These are phyloP conservation scores for Corythucha ciliata DNA, from an alignment of 2,888 invertebrate genomes.

Conservation along the genomic window DNA sequence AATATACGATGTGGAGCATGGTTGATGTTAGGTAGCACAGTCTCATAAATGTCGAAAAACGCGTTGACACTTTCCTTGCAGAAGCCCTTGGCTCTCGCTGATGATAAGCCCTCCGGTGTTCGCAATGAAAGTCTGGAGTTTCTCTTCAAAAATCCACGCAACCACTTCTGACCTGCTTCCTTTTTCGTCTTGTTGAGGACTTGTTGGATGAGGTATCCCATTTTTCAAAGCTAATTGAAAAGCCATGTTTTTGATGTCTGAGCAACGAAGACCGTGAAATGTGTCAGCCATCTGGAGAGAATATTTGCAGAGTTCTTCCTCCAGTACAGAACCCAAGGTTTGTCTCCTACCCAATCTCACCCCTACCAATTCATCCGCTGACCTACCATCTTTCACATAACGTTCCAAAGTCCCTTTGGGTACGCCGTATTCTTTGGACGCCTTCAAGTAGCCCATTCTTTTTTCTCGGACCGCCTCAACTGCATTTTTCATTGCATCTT, in stretches of 20 bases:
- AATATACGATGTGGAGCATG: conserved; percentile 36
- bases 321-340: conserved; percentile 24
- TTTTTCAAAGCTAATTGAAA: conserved; percentile 9
- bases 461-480: conserved; percentile 13
- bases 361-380: conserved; percentile 12
- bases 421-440: conserved; percentile 11
- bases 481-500: conserved; percentile 10
- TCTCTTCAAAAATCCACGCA: too few relatives aligned
- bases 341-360: conserved; percentile 24
- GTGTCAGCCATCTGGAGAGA: not conserved
- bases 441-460: conserved; percentile 15
- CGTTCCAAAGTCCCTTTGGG: conserved; percentile 14
- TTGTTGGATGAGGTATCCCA: too few relatives aligned
- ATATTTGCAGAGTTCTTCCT: conserved; percentile 4
- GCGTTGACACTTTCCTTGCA: too few relatives aligned
- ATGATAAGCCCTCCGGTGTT: too few relatives aligned
- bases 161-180: too few relatives aligned
- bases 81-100: too few relatives aligned
- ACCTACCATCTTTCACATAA: conserved; percentile 11
- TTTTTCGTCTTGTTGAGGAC: too few relatives aligned
- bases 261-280: not conserved
- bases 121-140: too few relatives aligned
- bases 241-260: not conserved
- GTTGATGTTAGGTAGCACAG: too few relatives aligned
- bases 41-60: too few relatives aligned